These are phyloP conservation scores for Spilarctia lutea DNA, from an alignment of 2,888 invertebrate genomes.

Conservation along the genomic window DNA sequence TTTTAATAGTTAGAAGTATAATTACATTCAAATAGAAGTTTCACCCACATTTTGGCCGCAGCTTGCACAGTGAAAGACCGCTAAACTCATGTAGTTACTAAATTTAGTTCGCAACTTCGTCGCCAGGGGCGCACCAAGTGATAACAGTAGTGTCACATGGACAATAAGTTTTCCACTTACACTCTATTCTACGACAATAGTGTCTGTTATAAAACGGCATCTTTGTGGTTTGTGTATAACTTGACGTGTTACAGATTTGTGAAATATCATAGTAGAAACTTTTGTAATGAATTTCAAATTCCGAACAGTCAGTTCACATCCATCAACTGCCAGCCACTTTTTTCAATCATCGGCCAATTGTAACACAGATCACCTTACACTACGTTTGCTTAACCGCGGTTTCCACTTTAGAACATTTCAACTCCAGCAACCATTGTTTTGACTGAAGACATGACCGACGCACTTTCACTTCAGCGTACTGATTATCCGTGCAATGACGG, in stretches of 20 bases:
- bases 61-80: slow-evolving; percentile 35
- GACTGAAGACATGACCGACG: too few relatives aligned
- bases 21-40: slow-evolving; percentile 2
- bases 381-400: too few relatives aligned
- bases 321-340: too few relatives aligned
- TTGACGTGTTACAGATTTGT: background rate
- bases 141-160: slow-evolving; percentile 29
- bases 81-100: slow-evolving; percentile 64
- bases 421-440: too few relatives aligned
- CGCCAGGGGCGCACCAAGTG: slow-evolving; percentile 43
- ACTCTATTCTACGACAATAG: slow-evolving; percentile 30
- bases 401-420: too few relatives aligned
- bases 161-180: slow-evolving; percentile 41
- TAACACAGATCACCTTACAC: too few relatives aligned
- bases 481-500: too few relatives aligned
- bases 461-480: too few relatives aligned
- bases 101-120: slow-evolving; percentile 62
- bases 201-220: slow-evolving; percentile 34
- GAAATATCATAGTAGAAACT: background rate
- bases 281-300: background rate
- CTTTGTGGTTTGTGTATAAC: slow-evolving; percentile 7
- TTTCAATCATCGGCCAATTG: too few relatives aligned
- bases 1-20: background rate
- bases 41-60: slow-evolving; percentile 1
- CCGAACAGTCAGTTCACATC: too few relatives aligned